Base-by-base conservation (phyloP, 2,113 vertebrate genomes). In the Corythornis madagascariensis region DNA sequence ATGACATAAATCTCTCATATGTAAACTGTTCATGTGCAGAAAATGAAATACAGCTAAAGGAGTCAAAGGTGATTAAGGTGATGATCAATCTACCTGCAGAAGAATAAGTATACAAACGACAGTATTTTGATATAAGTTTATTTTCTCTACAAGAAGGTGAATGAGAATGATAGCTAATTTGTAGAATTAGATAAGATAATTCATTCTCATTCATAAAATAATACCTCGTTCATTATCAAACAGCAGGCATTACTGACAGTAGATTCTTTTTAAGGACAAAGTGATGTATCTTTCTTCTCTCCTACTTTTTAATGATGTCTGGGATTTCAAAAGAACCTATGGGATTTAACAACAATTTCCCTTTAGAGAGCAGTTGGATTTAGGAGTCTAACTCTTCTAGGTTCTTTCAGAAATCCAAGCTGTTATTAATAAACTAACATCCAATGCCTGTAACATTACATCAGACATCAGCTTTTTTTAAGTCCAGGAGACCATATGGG, bases 341-440 rank as follows among this genome's bases (percentile, higher is more conserved):
- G 79, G 56, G 71, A 92, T 94, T 95, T 94, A 85, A 35, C 55
- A 93, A 84, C 45, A 88, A 87, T 91, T 95, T 92, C 81, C 43
- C 89, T 87, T 92, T 85, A 85, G 92, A 85, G 60, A 40, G 69
- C 48, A 61, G 53, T 78, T 93, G 73, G 86, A 84, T 90, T 83
- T 90, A 77, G 16, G 69, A 93, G 57, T 86, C 69, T 83, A 83
- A 70, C 33, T 93, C 74, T 75, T 87, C 64, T 66, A 89, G 33
- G 43, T 89, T 92, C 64, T 92, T 92, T 95, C 40, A 91, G 77
- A 95, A 83, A 87, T 89, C 53, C 67, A 92, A 85, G 81, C 88
- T 96, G 91, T 92, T 94, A 95, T 95, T 96, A 94, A 92, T 94
- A 93, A 96, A 86, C 76, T 83, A 93, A 93, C 47, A 67, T 76